A percentile compares a stretch with the other conserved stretches of the same genome.
These are phyloP conservation scores for Phlogophora meticulosa DNA, from an alignment of 2,888 invertebrate genomes.

Conservation along the genomic window DNA sequence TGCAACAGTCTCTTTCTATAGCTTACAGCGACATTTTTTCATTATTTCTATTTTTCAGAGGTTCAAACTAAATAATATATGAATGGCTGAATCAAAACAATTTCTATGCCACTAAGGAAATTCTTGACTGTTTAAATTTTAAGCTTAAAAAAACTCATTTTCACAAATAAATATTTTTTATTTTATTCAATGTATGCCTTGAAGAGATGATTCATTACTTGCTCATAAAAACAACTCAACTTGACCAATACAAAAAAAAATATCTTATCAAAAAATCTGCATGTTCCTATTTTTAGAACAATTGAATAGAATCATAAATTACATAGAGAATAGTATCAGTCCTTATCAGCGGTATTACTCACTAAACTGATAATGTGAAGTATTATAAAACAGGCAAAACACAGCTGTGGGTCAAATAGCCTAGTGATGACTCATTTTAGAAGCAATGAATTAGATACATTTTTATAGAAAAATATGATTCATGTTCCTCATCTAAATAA, in stretches of 20 bases:
- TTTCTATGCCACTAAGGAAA: too few species aligned
- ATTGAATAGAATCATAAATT: conserved; percentile 30
- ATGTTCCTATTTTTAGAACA: conserved; percentile 27
- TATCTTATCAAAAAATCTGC: conserved; percentile 37
- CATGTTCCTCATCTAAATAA: neutral
- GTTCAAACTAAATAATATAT: too few species aligned
- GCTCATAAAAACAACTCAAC: neutral
- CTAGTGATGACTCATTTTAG: conserved; percentile 43
- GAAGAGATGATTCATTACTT: conserved; percentile 9
- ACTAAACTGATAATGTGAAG: conserved; percentile 51
- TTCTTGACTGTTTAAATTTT: too few species aligned
- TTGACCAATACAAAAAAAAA: neutral
- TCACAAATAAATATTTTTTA: too few species aligned
- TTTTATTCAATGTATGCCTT: too few species aligned
- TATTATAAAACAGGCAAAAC: conserved; percentile 37
- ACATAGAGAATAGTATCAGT: conserved; percentile 33
- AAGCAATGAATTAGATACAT: neutral
- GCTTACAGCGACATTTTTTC: too few species aligned
- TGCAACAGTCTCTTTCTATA: too few species aligned
- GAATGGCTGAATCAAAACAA: too few species aligned
- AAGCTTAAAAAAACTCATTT: too few species aligned
- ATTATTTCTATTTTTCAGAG: neutral
- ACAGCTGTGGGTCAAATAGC: conserved; percentile 16
- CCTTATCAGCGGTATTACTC: conserved; percentile 58
- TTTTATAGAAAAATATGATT: conserved; percentile 10